phyloP scores from a whole-genome alignment of 2,113 vertebrate species.

The Anolis sagrei region DNA sequence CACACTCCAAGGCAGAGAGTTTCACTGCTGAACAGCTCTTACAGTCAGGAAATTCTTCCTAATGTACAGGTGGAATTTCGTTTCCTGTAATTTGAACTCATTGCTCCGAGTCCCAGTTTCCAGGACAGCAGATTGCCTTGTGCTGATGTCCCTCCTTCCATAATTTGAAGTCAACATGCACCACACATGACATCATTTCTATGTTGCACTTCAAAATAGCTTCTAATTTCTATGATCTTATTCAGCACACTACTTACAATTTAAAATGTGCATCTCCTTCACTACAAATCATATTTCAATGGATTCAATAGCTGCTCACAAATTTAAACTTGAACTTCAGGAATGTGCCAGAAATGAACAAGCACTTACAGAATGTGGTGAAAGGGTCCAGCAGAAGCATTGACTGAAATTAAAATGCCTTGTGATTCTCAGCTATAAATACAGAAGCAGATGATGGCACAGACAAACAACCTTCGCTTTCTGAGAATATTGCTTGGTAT shows the following conservation, averaged over 20 bases:
- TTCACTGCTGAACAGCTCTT: no score
- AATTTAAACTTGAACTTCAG: conserved; percentile 74
- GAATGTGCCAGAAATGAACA: conserved; percentile 72
- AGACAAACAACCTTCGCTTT: conserved; percentile 63
- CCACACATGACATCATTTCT: conserved; percentile 53
- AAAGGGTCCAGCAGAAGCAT: conserved; percentile 60
- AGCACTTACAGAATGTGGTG: conserved; percentile 59
- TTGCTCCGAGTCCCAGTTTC: no score
- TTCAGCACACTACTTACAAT: conserved; percentile 72
- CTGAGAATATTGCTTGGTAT: conserved; percentile 47
- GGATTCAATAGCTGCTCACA: conserved; percentile 62
- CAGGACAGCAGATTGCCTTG: no score
- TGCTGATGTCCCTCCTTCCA: conserved; percentile 54
- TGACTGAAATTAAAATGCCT: conserved; percentile 58
- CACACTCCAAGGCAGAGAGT: no score
- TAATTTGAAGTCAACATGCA: conserved; percentile 59
- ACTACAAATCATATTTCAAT: conserved; percentile 56
- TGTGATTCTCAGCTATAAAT: conserved; percentile 53
- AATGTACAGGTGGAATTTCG: no score
- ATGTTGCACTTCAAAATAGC: conserved; percentile 16
- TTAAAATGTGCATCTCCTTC: conserved; percentile 72
- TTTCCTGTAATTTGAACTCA: no score
- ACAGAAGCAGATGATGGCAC: conserved; percentile 67
- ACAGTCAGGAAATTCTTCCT: no score
- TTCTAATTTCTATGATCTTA: conserved; percentile 69